Percentiles rank a stretch among this genome's conserved stretches.
phyloP scores from a whole-genome alignment of 2,113 vertebrate species.

The Cheirogaleus medius region DNA sequence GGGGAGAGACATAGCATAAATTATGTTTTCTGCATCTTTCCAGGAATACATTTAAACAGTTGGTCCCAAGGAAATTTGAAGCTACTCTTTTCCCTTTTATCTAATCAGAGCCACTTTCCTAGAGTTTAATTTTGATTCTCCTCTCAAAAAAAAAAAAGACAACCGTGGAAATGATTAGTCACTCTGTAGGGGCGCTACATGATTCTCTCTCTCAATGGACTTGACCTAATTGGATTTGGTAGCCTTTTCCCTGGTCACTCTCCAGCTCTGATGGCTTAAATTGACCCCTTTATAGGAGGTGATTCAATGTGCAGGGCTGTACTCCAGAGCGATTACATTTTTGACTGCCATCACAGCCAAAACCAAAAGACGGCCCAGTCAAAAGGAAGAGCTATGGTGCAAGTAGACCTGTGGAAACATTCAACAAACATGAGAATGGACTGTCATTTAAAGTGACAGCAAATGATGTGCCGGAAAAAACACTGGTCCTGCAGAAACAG shows the following conservation, averaged over 20 bases:
- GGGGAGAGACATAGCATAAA: rapidly evolving
- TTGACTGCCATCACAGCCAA: background rate
- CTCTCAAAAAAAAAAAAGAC: background rate
- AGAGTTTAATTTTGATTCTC: background rate
- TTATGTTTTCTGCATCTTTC: background rate
- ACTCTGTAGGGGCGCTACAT: background rate
- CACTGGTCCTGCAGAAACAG: background rate
- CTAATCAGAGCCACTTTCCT: background rate
- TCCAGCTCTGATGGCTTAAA: background rate
- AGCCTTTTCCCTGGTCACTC: background rate
- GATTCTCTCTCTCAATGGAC: background rate
- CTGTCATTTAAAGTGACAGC: background rate
- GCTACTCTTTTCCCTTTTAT: background rate
- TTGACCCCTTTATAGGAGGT: background rate
- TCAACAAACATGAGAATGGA: background rate
- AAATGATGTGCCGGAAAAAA: background rate
- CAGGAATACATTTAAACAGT: background rate
- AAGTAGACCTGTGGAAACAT: background rate
- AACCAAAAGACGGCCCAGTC: background rate
- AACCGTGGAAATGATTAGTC: background rate
- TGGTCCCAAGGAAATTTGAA: background rate
- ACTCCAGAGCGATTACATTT: background rate
- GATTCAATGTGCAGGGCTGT: background rate
- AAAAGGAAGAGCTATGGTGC: background rate
- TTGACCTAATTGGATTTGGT: background rate